These are phyloP conservation scores for Drosophila tripunctata DNA, from an alignment of 2,888 invertebrate genomes.

Conservation along the genomic window DNA sequence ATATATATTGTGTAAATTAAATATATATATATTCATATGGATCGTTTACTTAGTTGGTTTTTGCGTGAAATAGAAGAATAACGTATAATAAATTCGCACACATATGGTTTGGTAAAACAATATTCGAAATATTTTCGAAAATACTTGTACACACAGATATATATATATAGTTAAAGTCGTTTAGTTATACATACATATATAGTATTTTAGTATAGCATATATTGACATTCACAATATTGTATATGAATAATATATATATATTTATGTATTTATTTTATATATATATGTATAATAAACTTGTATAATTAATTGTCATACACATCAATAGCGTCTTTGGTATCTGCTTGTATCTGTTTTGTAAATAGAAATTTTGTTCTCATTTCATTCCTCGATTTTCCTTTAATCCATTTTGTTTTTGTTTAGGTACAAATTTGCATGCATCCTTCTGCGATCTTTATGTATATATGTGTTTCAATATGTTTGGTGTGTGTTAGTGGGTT, in stretches of 20 bases:
- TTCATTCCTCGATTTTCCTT: constrained; percentile 3
- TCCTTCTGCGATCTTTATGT: constrained; percentile 45
- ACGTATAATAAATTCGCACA: constrained; percentile 45
- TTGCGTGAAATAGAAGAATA: constrained; percentile 9
- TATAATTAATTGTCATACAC: constrained; percentile 78
- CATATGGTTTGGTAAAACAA: constrained; percentile 74
- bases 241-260: constrained; percentile 51
- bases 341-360: constrained; percentile 45
- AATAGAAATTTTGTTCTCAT: constrained; percentile 41
- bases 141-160: constrained; percentile 46
- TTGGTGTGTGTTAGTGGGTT: constrained; percentile 16
- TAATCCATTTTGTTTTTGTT: constrained; percentile 8
- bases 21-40: constrained; percentile 12
- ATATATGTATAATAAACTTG: constrained; percentile 49
- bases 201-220: constrained; percentile 25
- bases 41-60: no score
- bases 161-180: constrained; percentile 36
- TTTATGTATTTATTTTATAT: constrained; percentile 32
- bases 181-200: constrained; percentile 18
- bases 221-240: constrained; percentile 65
- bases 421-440: constrained; percentile 69
- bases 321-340: constrained; percentile 60
- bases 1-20: constrained; percentile 8
- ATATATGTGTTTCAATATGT: constrained; percentile 21
- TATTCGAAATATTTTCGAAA: constrained; percentile 38